Evolutionary conservation across 2,113 vertebrate species (phyloP).

Genomic region (Cygnus buccinator): DNA sequence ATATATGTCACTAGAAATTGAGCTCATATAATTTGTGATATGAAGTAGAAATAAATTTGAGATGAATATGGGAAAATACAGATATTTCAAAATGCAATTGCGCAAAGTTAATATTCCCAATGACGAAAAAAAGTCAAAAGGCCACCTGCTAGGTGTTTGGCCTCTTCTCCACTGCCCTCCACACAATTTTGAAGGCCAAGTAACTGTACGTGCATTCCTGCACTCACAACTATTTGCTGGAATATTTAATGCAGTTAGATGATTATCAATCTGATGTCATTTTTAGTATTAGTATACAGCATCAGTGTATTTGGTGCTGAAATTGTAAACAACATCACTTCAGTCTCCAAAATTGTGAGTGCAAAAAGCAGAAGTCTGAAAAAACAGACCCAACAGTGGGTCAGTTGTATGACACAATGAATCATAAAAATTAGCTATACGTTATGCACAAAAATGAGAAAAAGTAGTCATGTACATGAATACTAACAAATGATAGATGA

Average conservation of each 20-base stretch:
- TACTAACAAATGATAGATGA: not conserved
- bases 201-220: not conserved
- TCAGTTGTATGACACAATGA: not conserved
- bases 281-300: not conserved
- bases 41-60: not conserved
- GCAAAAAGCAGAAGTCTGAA: not conserved
- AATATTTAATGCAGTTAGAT: not conserved
- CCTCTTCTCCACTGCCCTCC: not conserved
- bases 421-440: not conserved
- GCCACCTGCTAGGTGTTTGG: not conserved
- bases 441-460: not conserved
- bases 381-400: not conserved
- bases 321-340: not conserved
- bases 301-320: not conserved
- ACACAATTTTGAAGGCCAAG: slow-evolving; percentile 40
- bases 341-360: slow-evolving; percentile 18
- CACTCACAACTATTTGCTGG: slow-evolving; percentile 8
- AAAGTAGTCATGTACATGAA: not conserved
- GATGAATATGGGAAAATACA: not conserved
- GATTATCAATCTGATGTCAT: not conserved
- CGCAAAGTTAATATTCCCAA: not conserved
- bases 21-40: not conserved
- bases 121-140: not conserved
- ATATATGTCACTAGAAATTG: not conserved
- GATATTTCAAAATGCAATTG: not conserved